Conservation (phyloP, 2,888 invertebrate genomes). For the Orchesella flavescens region DNA sequence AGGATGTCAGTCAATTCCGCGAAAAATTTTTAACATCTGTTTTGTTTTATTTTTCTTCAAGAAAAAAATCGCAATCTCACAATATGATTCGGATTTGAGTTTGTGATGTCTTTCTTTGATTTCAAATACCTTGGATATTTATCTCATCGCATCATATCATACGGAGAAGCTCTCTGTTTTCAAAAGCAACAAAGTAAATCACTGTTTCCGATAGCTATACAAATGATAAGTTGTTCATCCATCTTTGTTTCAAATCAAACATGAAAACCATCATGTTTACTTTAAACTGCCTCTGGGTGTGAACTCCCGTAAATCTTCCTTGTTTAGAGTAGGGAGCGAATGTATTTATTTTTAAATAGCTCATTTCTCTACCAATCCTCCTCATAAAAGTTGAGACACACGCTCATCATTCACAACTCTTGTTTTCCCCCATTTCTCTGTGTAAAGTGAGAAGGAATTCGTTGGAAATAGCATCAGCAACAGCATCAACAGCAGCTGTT, state of each 20-base stretch:
- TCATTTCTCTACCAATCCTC: conserved; percentile 8
- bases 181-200: background rate
- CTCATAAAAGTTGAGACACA: conserved; percentile 15
- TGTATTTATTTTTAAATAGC: conserved; percentile 36
- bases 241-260: background rate
- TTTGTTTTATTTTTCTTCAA: background rate
- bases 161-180: background rate
- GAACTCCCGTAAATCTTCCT: background rate
- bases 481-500: background rate
- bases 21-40: too few relatives aligned
- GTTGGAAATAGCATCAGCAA: background rate
- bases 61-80: background rate
- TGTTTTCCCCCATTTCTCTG: background rate
- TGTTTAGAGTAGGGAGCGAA: conserved; percentile 21
- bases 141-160: too few relatives aligned
- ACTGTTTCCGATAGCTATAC: background rate
- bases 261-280: conserved; percentile 6
- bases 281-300: conserved; percentile 25
- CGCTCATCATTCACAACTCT: conserved; percentile 17
- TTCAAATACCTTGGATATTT: too few relatives aligned
- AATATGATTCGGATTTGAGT: background rate
- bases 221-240: background rate
- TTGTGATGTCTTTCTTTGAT: too few relatives aligned
- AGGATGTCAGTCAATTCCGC: too few relatives aligned
- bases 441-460: background rate